Percentiles rank a stretch among this genome's conserved stretches.
phyloP scores from a whole-genome alignment of 2,888 invertebrate species.

The Microctonus hyperodae region DNA sequence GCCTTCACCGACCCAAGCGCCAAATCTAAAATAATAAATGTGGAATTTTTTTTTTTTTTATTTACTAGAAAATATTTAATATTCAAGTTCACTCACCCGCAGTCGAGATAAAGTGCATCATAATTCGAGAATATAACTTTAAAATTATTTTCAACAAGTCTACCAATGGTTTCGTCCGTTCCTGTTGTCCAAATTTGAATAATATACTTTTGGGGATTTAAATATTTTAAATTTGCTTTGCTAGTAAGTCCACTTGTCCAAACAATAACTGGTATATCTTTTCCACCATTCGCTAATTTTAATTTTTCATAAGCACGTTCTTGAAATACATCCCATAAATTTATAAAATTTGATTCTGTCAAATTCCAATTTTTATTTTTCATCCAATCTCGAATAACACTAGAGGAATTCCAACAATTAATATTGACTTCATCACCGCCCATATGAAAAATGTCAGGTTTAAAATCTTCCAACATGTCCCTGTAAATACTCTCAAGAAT shows the following conservation, averaged over 20 bases:
- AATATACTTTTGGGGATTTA: conserved; percentile 79
- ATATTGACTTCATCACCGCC: conserved; percentile 82
- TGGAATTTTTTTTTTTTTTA: no score
- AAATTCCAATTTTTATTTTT: conserved; percentile 68
- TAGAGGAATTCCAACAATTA: conserved; percentile 80
- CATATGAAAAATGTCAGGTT: conserved; percentile 85
- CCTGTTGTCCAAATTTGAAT: conserved; percentile 85
- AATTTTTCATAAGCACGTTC: conserved; percentile 69
- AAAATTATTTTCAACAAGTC: conserved; percentile 76
- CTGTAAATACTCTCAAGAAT: conserved; percentile 75
- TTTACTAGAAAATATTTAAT: conserved; percentile 4
- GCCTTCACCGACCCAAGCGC: conserved; percentile 81
- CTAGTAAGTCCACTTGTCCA: conserved; percentile 86
- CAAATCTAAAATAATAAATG: conserved; percentile 63
- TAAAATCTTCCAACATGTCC: conserved; percentile 77
- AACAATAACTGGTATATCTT: conserved; percentile 71
- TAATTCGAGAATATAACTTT: conserved; percentile 85
- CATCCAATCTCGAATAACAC: conserved; percentile 76
- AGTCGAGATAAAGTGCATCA: conserved; percentile 86
- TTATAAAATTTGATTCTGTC: conserved; percentile 60
- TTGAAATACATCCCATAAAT: conserved; percentile 69
- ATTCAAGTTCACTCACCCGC: conserved; percentile 67
- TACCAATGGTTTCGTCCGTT: conserved; percentile 69
- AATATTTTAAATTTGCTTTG: conserved; percentile 70
- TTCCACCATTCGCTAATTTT: conserved; percentile 65